Base-by-base conservation (phyloP, 1,140 invertebrate genomes). In the Cydia splendana region DNA sequence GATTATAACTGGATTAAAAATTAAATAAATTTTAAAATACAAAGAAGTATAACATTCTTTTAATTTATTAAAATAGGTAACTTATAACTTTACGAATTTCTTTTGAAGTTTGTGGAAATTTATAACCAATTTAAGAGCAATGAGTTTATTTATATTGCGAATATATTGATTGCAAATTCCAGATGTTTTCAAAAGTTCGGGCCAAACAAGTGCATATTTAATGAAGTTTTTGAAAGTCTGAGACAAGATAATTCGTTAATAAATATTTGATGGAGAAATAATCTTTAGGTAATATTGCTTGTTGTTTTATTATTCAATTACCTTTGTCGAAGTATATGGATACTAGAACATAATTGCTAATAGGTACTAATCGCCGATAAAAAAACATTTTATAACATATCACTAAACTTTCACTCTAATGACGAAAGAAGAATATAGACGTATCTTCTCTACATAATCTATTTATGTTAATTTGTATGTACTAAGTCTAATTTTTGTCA, bases 171-270 rank as follows among this genome's bases (percentile, higher is more conserved):
- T 20, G 45, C 45, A 71, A 71, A 18, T 20, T 38, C 34, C 0
- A 10, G 15, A 38, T 2, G 15, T 45, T 71, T 38, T n/a, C 18
- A 42, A 34, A 18, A 34, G 28, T 69, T 71, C 9, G 5, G 15
- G 9, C 67, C 18, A 71, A 71, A 71, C 30, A 71, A 71, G 67
- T 71, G 30, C 67, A 71, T 71, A 71, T n/a, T 71, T 71, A 38
- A 71, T 71, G 67, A 38, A 71, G 67, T 71, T 71, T 18, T 24
- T 62, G n/a, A 42, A 71, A 71, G 67, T 71, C 67, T 71, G 30
- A 71, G 30, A 18, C 67, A 38, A 71, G 34, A 71, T 38, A 38
- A 67, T 24, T 67, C 45, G 30, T 71, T 38, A 45, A 71, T 24
- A 42, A 7, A 7, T 42, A 24, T 15, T 45, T 71, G 30, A 71